Evolutionary conservation across 2,797 vertebrate genomes (phyloP), one percentile per base, ranked within the genome.

Genomic region (Trachops cirrhosus): DNA sequence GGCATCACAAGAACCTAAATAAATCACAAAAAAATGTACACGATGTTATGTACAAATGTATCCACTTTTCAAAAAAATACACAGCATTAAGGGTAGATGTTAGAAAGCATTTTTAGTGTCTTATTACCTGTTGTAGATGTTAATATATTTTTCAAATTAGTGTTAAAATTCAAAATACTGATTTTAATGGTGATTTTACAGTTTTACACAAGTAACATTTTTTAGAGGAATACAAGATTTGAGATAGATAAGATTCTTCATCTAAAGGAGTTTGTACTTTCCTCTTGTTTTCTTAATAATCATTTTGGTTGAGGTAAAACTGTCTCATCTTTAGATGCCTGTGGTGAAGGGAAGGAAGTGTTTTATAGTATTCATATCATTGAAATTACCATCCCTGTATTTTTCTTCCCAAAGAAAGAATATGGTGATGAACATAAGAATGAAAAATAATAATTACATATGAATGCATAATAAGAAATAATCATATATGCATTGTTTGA

Each of bases 371-470:
- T 44, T 96, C 70, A 92, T 86, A 94, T 93, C 64, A 94, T 80
- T 95, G 83, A 88, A 93, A 80, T 97, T 75, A 91, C 78, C 39
- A 95, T 89, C 91, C 68, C 62, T 95, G 0, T 94, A 24, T 90
- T 97, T 96, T 97, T 96, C 92, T 95, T 75, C 83, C 89, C 57
- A 91, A 88, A 94, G 85, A 80, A 92, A 95, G 88, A 82, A 89
- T 94, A 96, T 73, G n/a, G 52, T 93, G 73, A 89, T 91, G 52
- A 95, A 74, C 94, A 71, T 92, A 91, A 89, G 90, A 94, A 94
- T 97, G 89, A 97, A 94, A 96, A 97, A 95, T 95, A 97, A 97
- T 95, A 93, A 96, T 96, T 97, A 97, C 46, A n/a, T 95, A 93
- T 97, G 64, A 57, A 79, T 94, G 46, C 46, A 89, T 94, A 96